A percentile compares a stretch with the other conserved stretches of the same genome.
phyloP scores from a whole-genome alignment of 1,140 invertebrate species.

The Potamilus streckersoni region DNA sequence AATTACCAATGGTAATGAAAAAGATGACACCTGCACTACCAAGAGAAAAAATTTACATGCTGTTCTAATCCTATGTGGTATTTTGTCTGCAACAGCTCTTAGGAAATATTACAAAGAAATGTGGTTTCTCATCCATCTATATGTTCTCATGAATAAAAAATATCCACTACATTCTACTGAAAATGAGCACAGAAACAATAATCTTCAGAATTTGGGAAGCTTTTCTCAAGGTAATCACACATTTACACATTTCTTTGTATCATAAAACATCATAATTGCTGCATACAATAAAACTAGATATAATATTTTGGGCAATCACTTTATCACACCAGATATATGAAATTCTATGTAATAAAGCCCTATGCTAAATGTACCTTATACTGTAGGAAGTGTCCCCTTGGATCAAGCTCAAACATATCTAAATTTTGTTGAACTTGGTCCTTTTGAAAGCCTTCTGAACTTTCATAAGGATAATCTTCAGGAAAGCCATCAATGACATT shows the following conservation, averaged over 20 bases:
- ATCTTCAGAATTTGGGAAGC: no score
- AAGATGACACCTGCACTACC: no score
- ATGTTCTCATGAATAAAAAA: no score
- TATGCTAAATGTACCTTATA: slow-evolving; percentile 40
- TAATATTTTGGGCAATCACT: not conserved
- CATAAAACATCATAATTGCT: not conserved
- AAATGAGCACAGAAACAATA: no score
- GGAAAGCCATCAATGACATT: slow-evolving; percentile 52
- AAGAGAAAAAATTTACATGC: no score
- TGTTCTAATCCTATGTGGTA: no score
- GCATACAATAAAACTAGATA: not conserved
- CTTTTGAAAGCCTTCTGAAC: slow-evolving; percentile 15
- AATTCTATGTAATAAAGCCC: not conserved
- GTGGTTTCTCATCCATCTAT: no score
- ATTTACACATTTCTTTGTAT: not conserved
- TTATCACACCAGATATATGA: not conserved
- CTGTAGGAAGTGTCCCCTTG: slow-evolving; percentile 42
- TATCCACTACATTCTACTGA: no score
- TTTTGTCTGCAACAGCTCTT: no score
- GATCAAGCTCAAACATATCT: slow-evolving; percentile 35
- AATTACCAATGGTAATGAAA: no score
- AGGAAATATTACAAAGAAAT: no score
- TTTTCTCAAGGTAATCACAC: no score
- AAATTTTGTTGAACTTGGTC: slow-evolving; percentile 26
- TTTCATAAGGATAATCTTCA: slow-evolving; percentile 23